Evolutionary conservation across 2,888 invertebrate species (phyloP), one percentile per base, ranked within the genome.

Genomic region (Drosophila putrida): DNA sequence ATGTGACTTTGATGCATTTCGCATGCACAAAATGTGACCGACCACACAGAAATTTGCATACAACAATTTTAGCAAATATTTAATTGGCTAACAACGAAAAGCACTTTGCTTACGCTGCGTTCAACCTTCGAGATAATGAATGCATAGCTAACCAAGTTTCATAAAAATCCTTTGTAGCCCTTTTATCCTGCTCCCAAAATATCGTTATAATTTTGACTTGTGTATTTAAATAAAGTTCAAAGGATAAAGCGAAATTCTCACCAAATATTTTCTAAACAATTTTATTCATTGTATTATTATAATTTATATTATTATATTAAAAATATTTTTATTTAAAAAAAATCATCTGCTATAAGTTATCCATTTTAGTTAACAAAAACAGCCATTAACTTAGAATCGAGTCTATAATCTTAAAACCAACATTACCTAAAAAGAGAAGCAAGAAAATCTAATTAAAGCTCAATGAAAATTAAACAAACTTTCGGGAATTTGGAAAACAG

Each of bases 401-500:
- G 1, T 15, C n/a, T 28, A 13, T 13, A 46, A n/a, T 46, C 13
- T 9, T 43, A 28, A 28, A 39, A 1, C 20, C 36, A 6, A 27
- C 51, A 69, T 46, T 60, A n/a, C n/a, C n/a, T n/a, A n/a, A 51
- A 28, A 43, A 33, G 53, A 31, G 33, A 20, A 15, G 39, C 31
- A 43, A 44, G 39, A 15, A 63, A 49, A 67, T 70, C 53, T 51
- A 54, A 67, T 73, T 76, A 70, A 50, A 53, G 53, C 68, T 27
- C 51, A 61, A 64, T 71, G 63, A 49, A 68, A 78, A 63, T 62
- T 51, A 75, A 83, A 66, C 71, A 80, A 69, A 78, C 65, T 49
- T 66, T 80, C 51, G 63, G 47, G 50, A 63, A 61, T 67, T 66
- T 62, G 33, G 44, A n/a, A 27, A 43, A 43, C 39, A 50, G 35